These are phyloP conservation scores for Rhinoptilus africanus DNA, from an alignment of 2,113 vertebrate species.

Conservation along the genomic window DNA sequence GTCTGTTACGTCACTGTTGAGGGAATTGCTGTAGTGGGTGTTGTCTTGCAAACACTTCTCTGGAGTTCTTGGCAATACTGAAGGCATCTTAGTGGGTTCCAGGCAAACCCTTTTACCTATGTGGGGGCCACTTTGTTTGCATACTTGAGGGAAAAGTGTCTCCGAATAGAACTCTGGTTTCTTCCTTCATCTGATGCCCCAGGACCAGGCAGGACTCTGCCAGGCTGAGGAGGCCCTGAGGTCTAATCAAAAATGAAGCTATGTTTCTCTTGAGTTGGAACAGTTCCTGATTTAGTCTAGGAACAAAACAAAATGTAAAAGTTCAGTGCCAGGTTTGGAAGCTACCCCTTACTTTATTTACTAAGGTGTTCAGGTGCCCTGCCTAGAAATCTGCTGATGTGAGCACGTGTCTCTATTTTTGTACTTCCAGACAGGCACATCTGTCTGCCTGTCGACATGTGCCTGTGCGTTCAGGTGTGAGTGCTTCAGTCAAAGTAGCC, in stretches of 20 bases:
- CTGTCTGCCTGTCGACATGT: not conserved
- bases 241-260: not conserved
- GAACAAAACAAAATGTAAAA: not conserved
- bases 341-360: not conserved
- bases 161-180: not conserved
- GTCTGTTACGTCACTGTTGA: not conserved
- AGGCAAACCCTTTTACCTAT: not conserved
- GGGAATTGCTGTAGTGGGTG: not conserved
- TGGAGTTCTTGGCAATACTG: not conserved
- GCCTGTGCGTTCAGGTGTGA: not conserved
- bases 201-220: not conserved
- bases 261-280: not conserved
- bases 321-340: not conserved
- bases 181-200: not conserved
- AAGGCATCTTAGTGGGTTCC: not conserved
- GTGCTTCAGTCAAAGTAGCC: not conserved
- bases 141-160: not conserved
- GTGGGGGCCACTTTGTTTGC: not conserved
- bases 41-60: slow-evolving; percentile 9
- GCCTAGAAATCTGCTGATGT: not conserved
- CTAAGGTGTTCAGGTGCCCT: not conserved
- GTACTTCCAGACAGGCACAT: not conserved
- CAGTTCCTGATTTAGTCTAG: not conserved
- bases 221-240: not conserved
- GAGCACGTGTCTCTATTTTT: not conserved